Evolutionary conservation across 1,140 invertebrate species (phyloP).

Genomic region (Pogonus chalceus): DNA sequence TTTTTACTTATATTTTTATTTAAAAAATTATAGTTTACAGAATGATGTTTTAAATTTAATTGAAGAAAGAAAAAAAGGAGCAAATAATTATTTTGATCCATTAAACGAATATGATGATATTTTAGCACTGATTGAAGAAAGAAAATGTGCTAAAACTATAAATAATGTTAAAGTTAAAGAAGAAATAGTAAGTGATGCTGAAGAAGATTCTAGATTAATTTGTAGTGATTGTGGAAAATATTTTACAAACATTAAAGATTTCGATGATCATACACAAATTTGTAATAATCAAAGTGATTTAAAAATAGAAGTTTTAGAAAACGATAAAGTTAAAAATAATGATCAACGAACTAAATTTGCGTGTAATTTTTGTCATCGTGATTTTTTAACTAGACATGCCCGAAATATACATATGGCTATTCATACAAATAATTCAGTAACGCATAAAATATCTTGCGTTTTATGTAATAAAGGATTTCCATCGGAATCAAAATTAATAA

Average conservation of each 20-base stretch:
- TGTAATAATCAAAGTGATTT: background rate
- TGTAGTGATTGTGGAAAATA: background rate
- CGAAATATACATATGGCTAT: background rate
- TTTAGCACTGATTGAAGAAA: background rate
- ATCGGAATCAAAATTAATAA: background rate
- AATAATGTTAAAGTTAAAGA: background rate
- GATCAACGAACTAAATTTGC: background rate
- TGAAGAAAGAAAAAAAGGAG: background rate
- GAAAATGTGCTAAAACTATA: background rate
- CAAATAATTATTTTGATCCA: background rate
- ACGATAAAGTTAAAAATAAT: background rate
- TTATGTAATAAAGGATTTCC: background rate
- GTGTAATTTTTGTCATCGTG: background rate
- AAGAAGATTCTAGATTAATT: background rate
- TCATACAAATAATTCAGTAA: background rate
- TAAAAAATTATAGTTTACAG: background rate
- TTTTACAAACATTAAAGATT: background rate
- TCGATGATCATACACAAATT: background rate
- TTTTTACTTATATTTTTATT: too few species aligned
- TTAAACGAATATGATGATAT: background rate
- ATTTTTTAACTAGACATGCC: background rate
- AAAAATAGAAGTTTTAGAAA: slow-evolving; percentile 1
- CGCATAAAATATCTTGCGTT: background rate
- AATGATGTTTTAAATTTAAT: background rate
- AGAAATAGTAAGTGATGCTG: background rate